A percentile compares a stretch with the other conserved stretches of the same genome.
phyloP scores from a whole-genome alignment of 2,888 invertebrate species.

The Amblyteles armatorius region DNA sequence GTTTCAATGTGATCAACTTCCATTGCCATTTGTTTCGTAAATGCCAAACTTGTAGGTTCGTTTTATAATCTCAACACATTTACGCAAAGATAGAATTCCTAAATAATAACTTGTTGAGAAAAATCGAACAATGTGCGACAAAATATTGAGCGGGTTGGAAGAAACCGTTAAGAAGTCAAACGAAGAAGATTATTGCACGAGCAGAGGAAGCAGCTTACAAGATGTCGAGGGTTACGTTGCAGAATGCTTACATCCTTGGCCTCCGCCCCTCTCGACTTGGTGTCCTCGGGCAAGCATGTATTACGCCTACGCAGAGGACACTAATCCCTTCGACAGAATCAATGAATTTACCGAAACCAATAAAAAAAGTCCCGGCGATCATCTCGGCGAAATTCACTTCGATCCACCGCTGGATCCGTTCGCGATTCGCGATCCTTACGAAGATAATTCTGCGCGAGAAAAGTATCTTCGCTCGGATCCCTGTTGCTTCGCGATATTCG shows the following conservation, averaged over 20 bases:
- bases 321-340: conserved; percentile 82
- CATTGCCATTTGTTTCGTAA: conserved; percentile 13
- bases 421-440: conserved; percentile 83
- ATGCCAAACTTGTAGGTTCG: neutral
- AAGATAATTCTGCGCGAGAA: conserved; percentile 86
- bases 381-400: conserved; percentile 64
- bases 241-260: conserved; percentile 50
- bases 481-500: conserved; percentile 87
- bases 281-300: conserved; percentile 84
- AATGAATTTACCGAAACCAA: conserved; percentile 62
- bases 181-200: conserved; percentile 29
- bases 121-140: conserved; percentile 43
- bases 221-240: conserved; percentile 71
- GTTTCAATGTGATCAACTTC: conserved; percentile 7
- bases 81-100: neutral
- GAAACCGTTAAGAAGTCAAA: conserved; percentile 6
- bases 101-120: neutral
- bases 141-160: conserved; percentile 15
- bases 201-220: conserved; percentile 74
- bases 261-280: conserved; percentile 67
- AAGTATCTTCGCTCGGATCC: conserved; percentile 86
- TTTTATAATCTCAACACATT: neutral
- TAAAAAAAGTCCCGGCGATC: conserved; percentile 33
- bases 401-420: conserved; percentile 69
- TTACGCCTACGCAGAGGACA: conserved; percentile 84